Base-by-base conservation (phyloP, 2,888 invertebrate species). In the Podotricha telesiphe region DNA sequence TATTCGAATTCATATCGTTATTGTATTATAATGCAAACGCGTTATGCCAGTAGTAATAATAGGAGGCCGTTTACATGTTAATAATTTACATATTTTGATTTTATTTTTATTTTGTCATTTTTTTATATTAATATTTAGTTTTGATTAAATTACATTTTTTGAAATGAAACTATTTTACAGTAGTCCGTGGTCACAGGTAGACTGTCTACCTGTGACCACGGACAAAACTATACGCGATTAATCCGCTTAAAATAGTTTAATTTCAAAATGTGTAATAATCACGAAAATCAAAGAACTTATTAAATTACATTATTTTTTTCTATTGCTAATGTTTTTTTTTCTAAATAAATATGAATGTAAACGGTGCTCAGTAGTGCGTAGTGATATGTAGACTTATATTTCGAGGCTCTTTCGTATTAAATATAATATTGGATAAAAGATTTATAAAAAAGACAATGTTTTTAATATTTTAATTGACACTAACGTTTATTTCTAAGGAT, bases 1-100 rank as follows among this genome's bases (percentile, higher is more conserved):
- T 93, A 91, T 83, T 83, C 82, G 85, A 85, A 88, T 78, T 89
- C 92, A 91, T 93, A 92, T 91, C 92, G 90, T 92, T 91, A 89
- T 90, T 90, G 89, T 89, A 88, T 90, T 90, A 78, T 86, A 87
- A 90, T 89, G 84, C 88, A 88, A 88, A 80, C 81, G 76, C 67
- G 58, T 74, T 71, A 69, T 64, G 5, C 42, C 68, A 68, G 51
- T 58, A 42, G 47, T 53, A 45, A 13, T 1, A 3, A 13, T 42
- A 42, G 47, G 53, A 53, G 68, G 66, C 74, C 73, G 74, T 74
- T 73, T 74, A 68, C 69, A 67, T 34, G 47, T 50, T n/a, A n/a
- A n/a, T n/a, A n/a, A n/a, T 47, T 13, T 20, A 3, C 6, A 40
- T 64, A 40, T 20, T 50, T n/a, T 19, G 2, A 28, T 28, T 4